A percentile compares a stretch with the other conserved stretches of the same genome.
Evolutionary conservation across 1,140 invertebrate species (phyloP).

Genomic region (Chionoecetes opilio): DNA sequence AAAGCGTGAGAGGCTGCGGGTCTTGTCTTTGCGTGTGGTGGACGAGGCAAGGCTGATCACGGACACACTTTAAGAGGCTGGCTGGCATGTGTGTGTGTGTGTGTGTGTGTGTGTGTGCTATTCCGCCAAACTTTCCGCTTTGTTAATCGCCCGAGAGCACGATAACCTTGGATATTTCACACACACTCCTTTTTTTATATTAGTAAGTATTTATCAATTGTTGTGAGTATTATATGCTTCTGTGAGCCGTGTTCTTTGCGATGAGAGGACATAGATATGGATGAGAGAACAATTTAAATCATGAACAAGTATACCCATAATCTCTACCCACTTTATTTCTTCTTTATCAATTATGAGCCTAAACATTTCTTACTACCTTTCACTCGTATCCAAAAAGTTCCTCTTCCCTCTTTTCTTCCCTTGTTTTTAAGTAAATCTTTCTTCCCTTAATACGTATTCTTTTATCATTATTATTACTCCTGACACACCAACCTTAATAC

Average conservation of each 20-base stretch:
- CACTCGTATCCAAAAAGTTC: too few species aligned
- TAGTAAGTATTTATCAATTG: not conserved
- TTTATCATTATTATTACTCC: not conserved
- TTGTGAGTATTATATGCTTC: not conserved
- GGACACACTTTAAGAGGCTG: not conserved
- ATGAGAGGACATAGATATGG: too few species aligned
- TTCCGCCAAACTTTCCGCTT: not conserved
- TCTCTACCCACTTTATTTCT: not conserved
- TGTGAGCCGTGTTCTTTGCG: not conserved
- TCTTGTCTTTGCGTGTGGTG: slow-evolving; percentile 1
- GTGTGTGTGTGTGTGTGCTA: not conserved
- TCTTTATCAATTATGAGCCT: not conserved
- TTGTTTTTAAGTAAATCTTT: not conserved
- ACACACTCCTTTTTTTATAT: not conserved
- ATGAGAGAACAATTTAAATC: too few species aligned
- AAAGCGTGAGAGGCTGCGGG: not conserved
- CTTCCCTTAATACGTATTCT: not conserved
- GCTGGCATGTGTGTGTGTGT: not conserved
- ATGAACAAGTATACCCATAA: too few species aligned
- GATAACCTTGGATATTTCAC: not conserved
- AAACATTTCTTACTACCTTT: not conserved
- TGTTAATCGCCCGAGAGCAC: not conserved
- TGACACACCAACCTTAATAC: too few species aligned
- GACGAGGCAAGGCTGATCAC: not conserved
- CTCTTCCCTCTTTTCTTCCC: not conserved